phyloP scores from a whole-genome alignment of 1,140 invertebrate species.

The Nautilus pompilius region DNA sequence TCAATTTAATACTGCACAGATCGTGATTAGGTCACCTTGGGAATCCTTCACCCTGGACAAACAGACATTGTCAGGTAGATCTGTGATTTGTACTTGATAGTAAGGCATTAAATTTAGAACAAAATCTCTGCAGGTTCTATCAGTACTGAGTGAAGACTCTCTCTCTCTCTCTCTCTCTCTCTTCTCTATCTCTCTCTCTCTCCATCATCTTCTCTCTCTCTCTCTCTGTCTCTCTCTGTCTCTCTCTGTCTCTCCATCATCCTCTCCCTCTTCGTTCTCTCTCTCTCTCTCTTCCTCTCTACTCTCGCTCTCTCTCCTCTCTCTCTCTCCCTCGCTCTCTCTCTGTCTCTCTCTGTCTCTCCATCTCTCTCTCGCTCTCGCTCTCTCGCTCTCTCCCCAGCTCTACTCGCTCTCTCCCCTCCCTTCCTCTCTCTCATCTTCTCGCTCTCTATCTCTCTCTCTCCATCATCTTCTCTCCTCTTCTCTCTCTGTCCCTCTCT shows the following conservation, averaged over 20 bases:
- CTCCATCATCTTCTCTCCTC: not conserved
- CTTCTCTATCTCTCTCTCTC: not conserved
- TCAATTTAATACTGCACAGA: too few species aligned
- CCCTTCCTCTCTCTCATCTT: not conserved
- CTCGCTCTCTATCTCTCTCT: not conserved
- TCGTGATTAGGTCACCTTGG: too few species aligned
- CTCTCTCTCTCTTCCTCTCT: not conserved
- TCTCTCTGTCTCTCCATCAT: not conserved
- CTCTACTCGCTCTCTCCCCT: not conserved
- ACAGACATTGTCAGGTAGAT: too few species aligned
- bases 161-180: not conserved
- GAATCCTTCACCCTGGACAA: too few species aligned
- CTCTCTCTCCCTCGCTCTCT: not conserved
- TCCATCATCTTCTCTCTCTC: not conserved
- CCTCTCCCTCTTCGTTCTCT: not conserved
- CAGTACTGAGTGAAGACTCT: too few species aligned
- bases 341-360: not conserved
- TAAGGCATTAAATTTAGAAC: too few species aligned
- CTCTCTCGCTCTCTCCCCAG: not conserved
- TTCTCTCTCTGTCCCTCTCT: not conserved
- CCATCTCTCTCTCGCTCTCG: not conserved
- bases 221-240: not conserved
- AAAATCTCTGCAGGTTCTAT: too few species aligned
- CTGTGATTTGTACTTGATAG: too few species aligned
- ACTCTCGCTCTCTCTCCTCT: not conserved